Evolutionary conservation across 2,113 vertebrate genomes (phyloP), one percentile per base, ranked within the genome.

Genomic region (Epinephelus moara): DNA sequence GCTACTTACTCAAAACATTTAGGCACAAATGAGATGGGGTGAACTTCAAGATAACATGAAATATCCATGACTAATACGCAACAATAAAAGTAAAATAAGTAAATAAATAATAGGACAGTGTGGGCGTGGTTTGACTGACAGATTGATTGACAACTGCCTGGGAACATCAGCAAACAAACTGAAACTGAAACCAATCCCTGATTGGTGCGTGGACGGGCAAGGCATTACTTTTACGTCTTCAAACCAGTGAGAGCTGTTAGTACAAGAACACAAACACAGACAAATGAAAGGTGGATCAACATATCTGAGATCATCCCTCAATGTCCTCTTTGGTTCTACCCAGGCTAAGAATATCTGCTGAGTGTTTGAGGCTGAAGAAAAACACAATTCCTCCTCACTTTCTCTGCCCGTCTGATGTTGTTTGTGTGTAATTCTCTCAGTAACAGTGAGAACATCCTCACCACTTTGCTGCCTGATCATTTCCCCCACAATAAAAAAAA

Each of bases 381-480:
- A 0, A 60, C 27, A 66, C 13, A 15, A 9, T 69, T 19, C 33
- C 3, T 10, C 11, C 6, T 50, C 49, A 25, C 21, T n/a, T n/a
- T n/a, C 13, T 53, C 5, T 27, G 50, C 14, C 64, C 21, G 27
- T 33, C 10, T 76, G 33, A 15, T 17, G 14, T 13, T 56, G 71
- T 45, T 50, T 59, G 60, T 78, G 57, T 85, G 53, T 49, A 37
- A 68, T 50, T 70, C 52, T 67, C 66, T 59, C 42, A 17, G 56
- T 59, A 50, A 68, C 61, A 69, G 45, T 52, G 70, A 67, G 47
- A 57, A 27, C 45, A 21, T 86, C 88, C 59, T 68, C 80, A 64
- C 53, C 33, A 74, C 81, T 84, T 71, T 75, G 62, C 69, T 57
- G 59, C 55, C 49, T 81, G 81, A 87, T 87, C 63, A 77, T 72